Evolutionary conservation across 2,888 invertebrate species (phyloP).

Genomic region (Tetranychus piercei): DNA sequence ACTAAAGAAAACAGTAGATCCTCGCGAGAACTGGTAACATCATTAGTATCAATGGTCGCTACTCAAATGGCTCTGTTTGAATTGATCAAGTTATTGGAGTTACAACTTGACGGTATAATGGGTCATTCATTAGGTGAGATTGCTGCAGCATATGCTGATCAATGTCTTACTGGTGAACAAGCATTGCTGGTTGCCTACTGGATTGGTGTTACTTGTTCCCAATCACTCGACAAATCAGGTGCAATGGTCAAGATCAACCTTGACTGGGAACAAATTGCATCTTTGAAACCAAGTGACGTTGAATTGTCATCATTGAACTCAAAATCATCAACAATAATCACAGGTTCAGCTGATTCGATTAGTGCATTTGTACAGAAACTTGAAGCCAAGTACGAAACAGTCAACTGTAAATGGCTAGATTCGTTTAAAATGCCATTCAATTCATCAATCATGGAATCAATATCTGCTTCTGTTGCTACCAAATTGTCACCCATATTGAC

Average conservation of each 20-base stretch:
- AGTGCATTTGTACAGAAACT: too few relatives aligned
- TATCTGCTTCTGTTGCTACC: conserved; percentile 13
- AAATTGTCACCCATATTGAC: too few relatives aligned
- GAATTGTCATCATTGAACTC: neutral
- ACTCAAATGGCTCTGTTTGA: conserved; percentile 40
- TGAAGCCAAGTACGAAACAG: too few relatives aligned
- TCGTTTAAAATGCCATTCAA: neutral
- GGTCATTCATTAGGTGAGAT: conserved; percentile 34
- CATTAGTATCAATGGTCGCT: conserved; percentile 36
- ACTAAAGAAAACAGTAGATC: conserved; percentile 33
- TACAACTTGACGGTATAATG: conserved; percentile 37
- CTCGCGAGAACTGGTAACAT: conserved; percentile 23
- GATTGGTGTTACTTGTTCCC: conserved; percentile 30
- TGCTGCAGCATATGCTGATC: conserved; percentile 39
- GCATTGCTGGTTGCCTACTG: conserved; percentile 38
- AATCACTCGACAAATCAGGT: neutral
- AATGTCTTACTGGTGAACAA: conserved; percentile 37
- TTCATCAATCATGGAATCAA: too few relatives aligned
- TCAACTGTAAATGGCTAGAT: neutral
- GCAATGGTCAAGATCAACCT: neutral
- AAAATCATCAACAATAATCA: neutral
- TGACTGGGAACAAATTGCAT: neutral
- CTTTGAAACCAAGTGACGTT: neutral
- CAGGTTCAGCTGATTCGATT: neutral
- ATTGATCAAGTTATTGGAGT: conserved; percentile 32